These are phyloP conservation scores for Microtus pennsylvanicus DNA, from an alignment of 2,113 vertebrate genomes.

Conservation along the genomic window DNA sequence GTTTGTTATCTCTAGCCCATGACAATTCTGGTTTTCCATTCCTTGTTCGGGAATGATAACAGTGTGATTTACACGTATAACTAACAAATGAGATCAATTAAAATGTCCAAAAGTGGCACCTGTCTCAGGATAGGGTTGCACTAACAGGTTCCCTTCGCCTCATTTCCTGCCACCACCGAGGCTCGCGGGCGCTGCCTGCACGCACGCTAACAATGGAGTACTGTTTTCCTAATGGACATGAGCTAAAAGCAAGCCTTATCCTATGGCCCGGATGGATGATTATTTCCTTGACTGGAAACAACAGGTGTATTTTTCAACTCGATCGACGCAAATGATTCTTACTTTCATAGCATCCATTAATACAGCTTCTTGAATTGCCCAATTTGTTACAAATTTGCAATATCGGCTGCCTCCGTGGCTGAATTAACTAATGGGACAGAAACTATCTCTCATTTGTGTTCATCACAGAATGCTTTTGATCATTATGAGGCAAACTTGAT, in stretches of 20 bases:
- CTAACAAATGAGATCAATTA: slow-evolving; percentile 99
- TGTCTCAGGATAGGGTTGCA: slow-evolving; percentile 94
- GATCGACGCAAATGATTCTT: slow-evolving; percentile 87
- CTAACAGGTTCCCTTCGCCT: slow-evolving; percentile 92
- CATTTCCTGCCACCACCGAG: slow-evolving; percentile 91
- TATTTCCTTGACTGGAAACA: slow-evolving; percentile 88
- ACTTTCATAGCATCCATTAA: slow-evolving; percentile 84
- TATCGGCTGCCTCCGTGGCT: slow-evolving; percentile 83
- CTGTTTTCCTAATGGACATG: slow-evolving; percentile 93
- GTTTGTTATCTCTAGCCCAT: slow-evolving; percentile 84
- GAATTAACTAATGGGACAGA: slow-evolving; percentile 72
- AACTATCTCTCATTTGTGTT: slow-evolving; percentile 63
- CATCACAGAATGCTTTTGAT: slow-evolving; percentile 66
- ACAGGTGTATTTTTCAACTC: slow-evolving; percentile 86
- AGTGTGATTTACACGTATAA: slow-evolving; percentile 94
- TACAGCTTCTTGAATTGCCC: slow-evolving; percentile 88
- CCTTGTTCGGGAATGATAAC: slow-evolving; percentile 90
- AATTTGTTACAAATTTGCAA: slow-evolving; percentile 93
- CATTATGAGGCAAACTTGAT: slow-evolving; percentile 71
- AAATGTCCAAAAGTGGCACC: slow-evolving; percentile 94
- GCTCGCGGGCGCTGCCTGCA: slow-evolving; percentile 89
- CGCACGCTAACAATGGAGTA: slow-evolving; percentile 90
- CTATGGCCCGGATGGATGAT: slow-evolving; percentile 88
- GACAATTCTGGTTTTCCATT: slow-evolving; percentile 89
- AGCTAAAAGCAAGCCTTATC: slow-evolving; percentile 90